Percentiles rank a stretch among this genome's conserved stretches.
Conservation (phyloP, 1,140 invertebrate genomes). For the Belonocnema kinseyi region DNA sequence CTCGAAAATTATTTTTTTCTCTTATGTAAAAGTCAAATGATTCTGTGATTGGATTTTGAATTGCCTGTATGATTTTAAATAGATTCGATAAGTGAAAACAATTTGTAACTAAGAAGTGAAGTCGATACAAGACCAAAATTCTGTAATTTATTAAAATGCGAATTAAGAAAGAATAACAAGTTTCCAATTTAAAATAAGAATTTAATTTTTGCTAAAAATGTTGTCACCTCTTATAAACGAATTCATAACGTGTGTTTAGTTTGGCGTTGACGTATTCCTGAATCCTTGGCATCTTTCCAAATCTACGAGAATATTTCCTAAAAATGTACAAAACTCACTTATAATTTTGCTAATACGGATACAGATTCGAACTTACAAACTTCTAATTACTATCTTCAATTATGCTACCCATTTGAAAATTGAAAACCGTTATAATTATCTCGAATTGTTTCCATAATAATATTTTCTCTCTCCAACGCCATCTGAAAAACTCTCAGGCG, state of each 20-base stretch:
- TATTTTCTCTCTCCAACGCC: neutral
- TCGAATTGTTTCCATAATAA: neutral
- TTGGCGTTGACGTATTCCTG: constrained; percentile 20
- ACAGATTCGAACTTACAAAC: constrained; percentile 18
- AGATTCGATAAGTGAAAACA: too few species aligned
- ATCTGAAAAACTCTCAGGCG: neutral
- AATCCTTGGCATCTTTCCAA: constrained; percentile 16
- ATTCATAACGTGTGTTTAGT: constrained; percentile 6
- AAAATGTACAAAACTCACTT: constrained; percentile 27
- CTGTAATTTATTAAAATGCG: too few species aligned
- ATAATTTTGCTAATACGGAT: constrained; percentile 12
- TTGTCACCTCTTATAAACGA: constrained; percentile 20
- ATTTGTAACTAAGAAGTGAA: too few species aligned
- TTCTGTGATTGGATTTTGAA: too few species aligned
- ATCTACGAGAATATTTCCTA: constrained; percentile 10
- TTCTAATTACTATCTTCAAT: constrained; percentile 3
- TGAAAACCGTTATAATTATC: neutral
- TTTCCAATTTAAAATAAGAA: constrained; percentile 23
- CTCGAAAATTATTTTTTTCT: too few species aligned
- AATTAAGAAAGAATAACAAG: constrained; percentile 2
- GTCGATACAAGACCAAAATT: too few species aligned
- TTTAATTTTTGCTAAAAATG: constrained; percentile 30
- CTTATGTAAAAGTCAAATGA: too few species aligned
- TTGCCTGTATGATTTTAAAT: too few species aligned
- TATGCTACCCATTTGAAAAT: constrained; percentile 8